These are phyloP conservation scores for Prenolepis imparis DNA, from an alignment of 2,888 invertebrate genomes.

Conservation along the genomic window DNA sequence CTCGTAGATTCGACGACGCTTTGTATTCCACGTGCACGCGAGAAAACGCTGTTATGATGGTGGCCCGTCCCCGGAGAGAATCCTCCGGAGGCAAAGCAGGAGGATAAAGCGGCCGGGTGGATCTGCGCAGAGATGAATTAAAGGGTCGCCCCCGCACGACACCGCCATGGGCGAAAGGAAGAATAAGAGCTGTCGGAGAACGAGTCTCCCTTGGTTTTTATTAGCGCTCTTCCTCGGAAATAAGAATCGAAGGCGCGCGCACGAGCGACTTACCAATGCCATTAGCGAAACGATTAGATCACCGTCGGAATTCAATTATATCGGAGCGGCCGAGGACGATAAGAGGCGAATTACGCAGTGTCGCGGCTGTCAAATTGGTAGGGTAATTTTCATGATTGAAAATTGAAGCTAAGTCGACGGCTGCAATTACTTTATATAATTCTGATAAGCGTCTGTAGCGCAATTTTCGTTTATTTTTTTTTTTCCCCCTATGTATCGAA, in stretches of 20 bases:
- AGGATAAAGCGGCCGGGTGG: slow-evolving; percentile 25
- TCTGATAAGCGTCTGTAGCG: background rate
- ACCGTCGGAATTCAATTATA: slow-evolving; percentile 43
- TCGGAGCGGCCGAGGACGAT: slow-evolving; percentile 28
- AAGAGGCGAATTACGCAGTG: slow-evolving; percentile 23
- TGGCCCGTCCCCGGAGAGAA: slow-evolving; percentile 78
- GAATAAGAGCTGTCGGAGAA: background rate
- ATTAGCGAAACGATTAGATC: slow-evolving; percentile 49
- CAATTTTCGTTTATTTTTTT: background rate
- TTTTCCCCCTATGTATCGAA: background rate
- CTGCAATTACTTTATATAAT: background rate
- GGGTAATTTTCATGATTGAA: slow-evolving; percentile 30
- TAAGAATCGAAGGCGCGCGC: slow-evolving; percentile 52
- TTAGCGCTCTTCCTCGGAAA: slow-evolving; percentile 62
- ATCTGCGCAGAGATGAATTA: slow-evolving; percentile 55
- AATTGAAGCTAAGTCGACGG: background rate
- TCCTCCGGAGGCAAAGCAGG: slow-evolving; percentile 4
- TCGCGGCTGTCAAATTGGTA: slow-evolving; percentile 23
- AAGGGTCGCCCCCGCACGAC: slow-evolving; percentile 45
- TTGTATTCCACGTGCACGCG: slow-evolving; percentile 81
- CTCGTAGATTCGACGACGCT: slow-evolving; percentile 74
- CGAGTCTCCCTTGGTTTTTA: slow-evolving; percentile 54
- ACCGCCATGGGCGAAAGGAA: background rate
- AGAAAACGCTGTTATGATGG: slow-evolving; percentile 84
- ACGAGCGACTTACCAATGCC: slow-evolving; percentile 37